Evolutionary conservation across 2,888 invertebrate species (phyloP).

Genomic region (Rhogogaster chlorosoma): DNA sequence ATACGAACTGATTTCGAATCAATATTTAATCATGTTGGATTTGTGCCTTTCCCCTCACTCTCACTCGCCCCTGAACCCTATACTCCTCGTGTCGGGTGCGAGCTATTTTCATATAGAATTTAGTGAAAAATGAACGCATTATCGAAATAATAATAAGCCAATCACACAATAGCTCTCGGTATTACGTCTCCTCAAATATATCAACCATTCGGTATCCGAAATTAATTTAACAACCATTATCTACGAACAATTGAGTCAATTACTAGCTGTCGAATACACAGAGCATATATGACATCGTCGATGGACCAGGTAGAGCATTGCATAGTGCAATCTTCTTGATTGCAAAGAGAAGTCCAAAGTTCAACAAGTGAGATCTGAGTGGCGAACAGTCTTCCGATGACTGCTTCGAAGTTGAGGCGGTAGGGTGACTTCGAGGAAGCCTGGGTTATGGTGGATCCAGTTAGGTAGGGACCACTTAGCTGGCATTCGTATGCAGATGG

Average conservation of each 20-base stretch:
- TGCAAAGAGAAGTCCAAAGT: slow-evolving; percentile 37
- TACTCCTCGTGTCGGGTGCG: slow-evolving; percentile 14
- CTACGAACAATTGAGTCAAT: neutral
- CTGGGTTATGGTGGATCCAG: slow-evolving; percentile 42
- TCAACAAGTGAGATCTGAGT: slow-evolving; percentile 55
- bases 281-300: neutral
- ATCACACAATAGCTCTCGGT: neutral
- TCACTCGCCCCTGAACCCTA: neutral
- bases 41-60: slow-evolving; percentile 42
- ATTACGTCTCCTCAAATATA: no score
- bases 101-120: slow-evolving; percentile 32
- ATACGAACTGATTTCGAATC: slow-evolving; percentile 66
- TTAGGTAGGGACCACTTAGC: slow-evolving; percentile 48
- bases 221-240: neutral
- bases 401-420: neutral
- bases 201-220: neutral
- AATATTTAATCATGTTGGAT: slow-evolving; percentile 69
- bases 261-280: neutral
- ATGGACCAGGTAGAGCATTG: neutral
- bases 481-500: slow-evolving; percentile 66
- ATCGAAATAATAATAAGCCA: neutral
- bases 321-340: neutral
- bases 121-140: neutral
- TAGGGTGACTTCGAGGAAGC: slow-evolving; percentile 7
- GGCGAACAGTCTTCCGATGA: slow-evolving; percentile 6